phyloP scores from a whole-genome alignment of 2,113 vertebrate genomes.

The Prunella fulvescens region DNA sequence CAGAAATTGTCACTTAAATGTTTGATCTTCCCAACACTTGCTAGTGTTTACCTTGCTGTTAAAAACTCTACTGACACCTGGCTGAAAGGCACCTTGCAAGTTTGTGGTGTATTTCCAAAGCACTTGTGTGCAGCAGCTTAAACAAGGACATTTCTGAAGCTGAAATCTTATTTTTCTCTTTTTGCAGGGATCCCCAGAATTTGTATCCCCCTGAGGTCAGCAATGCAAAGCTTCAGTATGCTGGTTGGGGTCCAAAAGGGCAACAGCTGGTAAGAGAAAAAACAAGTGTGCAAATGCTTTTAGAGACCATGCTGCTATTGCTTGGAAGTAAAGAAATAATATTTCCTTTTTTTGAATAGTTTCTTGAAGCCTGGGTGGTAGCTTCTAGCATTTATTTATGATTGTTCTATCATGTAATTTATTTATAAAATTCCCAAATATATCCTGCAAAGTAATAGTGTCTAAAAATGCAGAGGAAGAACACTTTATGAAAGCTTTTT shows the following conservation, averaged over 20 bases:
- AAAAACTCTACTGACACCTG: background rate
- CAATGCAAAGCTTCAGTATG: constrained; percentile 91
- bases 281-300: background rate
- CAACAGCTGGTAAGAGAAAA: constrained; percentile 92
- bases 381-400: background rate
- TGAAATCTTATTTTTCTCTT: constrained; percentile 34
- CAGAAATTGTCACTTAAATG: background rate
- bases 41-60: background rate
- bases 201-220: constrained; percentile 94
- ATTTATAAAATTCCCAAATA: background rate
- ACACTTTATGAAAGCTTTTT: background rate
- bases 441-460: background rate
- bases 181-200: constrained; percentile 87
- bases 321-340: background rate
- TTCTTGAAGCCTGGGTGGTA: background rate
- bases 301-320: background rate
- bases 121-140: background rate
- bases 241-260: constrained; percentile 93
- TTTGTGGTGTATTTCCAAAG: background rate
- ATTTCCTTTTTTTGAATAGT: background rate
- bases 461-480: background rate
- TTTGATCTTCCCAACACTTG: background rate
- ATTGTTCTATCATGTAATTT: background rate
- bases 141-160: background rate
- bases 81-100: background rate